A percentile compares a stretch with the other conserved stretches of the same genome.
phyloP scores from a whole-genome alignment of 2,113 vertebrate species.

The Mesembrinibis cayennensis region DNA sequence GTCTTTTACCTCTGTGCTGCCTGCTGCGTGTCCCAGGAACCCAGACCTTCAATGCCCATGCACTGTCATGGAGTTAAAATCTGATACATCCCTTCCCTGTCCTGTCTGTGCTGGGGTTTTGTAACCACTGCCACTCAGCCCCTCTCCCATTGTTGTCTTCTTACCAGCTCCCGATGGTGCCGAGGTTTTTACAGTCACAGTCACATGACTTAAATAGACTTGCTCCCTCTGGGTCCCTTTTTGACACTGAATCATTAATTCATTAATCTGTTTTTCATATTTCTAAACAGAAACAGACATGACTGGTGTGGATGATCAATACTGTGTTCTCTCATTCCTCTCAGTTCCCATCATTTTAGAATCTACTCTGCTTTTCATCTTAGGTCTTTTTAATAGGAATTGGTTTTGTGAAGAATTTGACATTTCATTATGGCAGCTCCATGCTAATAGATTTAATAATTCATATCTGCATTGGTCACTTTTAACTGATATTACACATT shows the following conservation, averaged over 20 bases:
- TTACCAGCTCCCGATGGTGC: background rate
- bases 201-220: background rate
- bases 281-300: constrained; percentile 74
- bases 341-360: constrained; percentile 61
- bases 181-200: background rate
- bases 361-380: background rate
- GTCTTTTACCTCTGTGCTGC: background rate
- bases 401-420: constrained; percentile 36
- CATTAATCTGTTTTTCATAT: constrained; percentile 80
- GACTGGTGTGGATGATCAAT: constrained; percentile 79
- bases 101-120: background rate
- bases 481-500: background rate
- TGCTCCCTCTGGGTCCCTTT: constrained; percentile 53
- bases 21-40: background rate
- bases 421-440: constrained; percentile 19
- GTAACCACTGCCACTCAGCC: background rate
- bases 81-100: background rate
- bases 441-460: constrained; percentile 54
- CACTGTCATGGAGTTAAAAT: background rate
- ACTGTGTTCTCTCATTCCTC: constrained; percentile 58
- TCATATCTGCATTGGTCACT: constrained; percentile 54
- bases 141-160: background rate
- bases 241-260: constrained; percentile 72
- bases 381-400: background rate
- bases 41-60: background rate